phyloP scores from a whole-genome alignment of 2,888 invertebrate species.

The Pollenia amentaria region DNA sequence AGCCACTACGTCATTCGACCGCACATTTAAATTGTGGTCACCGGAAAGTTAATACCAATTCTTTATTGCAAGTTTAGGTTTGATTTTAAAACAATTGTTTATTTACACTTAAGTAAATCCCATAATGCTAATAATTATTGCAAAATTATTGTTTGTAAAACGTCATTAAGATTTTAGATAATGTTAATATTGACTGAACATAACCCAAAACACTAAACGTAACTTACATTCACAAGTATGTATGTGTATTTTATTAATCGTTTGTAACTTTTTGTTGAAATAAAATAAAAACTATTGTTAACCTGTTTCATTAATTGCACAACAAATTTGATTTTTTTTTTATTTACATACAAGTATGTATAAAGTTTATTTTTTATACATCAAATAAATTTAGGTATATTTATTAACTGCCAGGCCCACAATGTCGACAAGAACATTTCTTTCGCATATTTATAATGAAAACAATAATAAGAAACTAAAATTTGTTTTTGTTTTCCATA shows the following conservation, averaged over 20 bases:
- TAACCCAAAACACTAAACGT: slow-evolving; percentile 31
- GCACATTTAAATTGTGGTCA: slow-evolving; percentile 98
- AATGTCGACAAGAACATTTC: no score
- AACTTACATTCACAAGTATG: background rate
- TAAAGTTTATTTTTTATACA: no score
- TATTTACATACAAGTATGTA: no score
- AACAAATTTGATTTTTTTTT: background rate
- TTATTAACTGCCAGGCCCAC: no score
- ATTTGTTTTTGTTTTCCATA: no score
- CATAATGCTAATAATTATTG: slow-evolving; percentile 39
- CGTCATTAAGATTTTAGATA: background rate
- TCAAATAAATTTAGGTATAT: no score
- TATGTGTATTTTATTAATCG: slow-evolving; percentile 40
- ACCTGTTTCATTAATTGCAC: background rate
- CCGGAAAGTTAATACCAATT: slow-evolving; percentile 87
- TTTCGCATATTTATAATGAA: no score
- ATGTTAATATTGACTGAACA: slow-evolving; percentile 17
- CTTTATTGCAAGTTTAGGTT: slow-evolving; percentile 37
- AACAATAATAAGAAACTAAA: no score
- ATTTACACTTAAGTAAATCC: slow-evolving; percentile 59
- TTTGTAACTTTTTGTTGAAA: slow-evolving; percentile 55
- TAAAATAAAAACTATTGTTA: slow-evolving; percentile 54
- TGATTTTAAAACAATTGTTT: slow-evolving; percentile 53
- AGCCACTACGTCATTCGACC: slow-evolving; percentile 96
- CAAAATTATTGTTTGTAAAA: slow-evolving; percentile 16